Conservation (phyloP, 2,888 invertebrate genomes). For the Metellina segmentata region DNA sequence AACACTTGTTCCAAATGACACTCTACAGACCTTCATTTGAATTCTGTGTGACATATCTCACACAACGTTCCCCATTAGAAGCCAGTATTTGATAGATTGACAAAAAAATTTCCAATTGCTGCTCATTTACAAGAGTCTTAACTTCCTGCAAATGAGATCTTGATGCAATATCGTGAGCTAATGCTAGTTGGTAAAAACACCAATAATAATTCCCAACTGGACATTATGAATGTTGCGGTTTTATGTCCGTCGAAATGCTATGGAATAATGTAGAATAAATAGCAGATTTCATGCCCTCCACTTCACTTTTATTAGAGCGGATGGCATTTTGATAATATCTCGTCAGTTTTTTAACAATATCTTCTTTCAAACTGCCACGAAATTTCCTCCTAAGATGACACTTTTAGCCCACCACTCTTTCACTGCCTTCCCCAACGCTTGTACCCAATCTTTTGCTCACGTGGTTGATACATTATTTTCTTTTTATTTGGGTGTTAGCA, state of each 20-base stretch:
- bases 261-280: conserved; percentile 19
- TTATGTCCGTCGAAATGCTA: conserved; percentile 14
- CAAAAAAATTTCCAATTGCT: conserved; percentile 5
- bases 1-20: conserved; percentile 44
- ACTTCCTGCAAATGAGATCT: neutral
- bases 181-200: neutral
- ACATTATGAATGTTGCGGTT: neutral
- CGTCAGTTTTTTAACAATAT: neutral
- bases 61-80: too few relatives aligned
- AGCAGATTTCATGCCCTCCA: conserved; percentile 19
- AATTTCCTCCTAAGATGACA: conserved; percentile 29
- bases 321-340: neutral
- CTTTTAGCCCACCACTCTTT: conserved; percentile 26
- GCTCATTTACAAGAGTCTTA: neutral
- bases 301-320: conserved; percentile 4
- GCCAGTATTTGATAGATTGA: conserved; percentile 8
- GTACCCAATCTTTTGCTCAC: conserved; percentile 38
- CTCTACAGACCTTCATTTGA: conserved; percentile 28
- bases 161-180: neutral
- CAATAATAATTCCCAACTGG: neutral
- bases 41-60: conserved; percentile 18
- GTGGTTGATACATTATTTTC: conserved; percentile 49
- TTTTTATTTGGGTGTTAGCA: conserved; percentile 37
- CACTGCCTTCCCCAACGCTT: conserved; percentile 18
- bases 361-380: conserved; percentile 4